These are phyloP conservation scores for Nothocercus nigrocapillus DNA, from an alignment of 2,113 vertebrate genomes.

Conservation along the genomic window DNA sequence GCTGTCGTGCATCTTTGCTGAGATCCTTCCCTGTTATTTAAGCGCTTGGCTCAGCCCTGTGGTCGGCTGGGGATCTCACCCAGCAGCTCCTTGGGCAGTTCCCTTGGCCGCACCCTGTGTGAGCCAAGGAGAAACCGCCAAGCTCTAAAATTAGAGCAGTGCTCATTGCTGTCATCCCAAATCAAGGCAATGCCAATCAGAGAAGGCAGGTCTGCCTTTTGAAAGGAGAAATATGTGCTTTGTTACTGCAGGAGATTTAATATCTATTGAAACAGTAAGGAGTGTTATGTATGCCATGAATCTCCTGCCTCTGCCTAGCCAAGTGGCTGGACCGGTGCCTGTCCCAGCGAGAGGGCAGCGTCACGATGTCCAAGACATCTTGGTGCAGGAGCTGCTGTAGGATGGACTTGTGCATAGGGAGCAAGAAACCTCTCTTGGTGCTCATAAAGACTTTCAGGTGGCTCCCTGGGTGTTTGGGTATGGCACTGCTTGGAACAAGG, in stretches of 20 bases:
- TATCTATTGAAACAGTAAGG: not conserved
- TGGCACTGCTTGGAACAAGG: not conserved
- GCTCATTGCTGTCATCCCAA: not conserved
- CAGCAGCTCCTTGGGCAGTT: not conserved
- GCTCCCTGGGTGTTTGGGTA: not conserved
- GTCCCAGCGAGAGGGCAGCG: not conserved
- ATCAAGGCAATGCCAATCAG: not conserved
- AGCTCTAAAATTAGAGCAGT: not conserved
- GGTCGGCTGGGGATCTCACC: not conserved
- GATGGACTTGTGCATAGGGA: not conserved
- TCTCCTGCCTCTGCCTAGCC: not conserved
- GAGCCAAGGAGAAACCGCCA: not conserved
- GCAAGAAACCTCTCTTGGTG: not conserved
- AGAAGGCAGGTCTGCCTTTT: not conserved
- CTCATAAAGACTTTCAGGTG: not conserved
- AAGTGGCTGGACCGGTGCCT: not conserved
- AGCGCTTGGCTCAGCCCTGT: not conserved
- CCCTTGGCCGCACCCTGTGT: fast-evolving
- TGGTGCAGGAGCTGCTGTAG: fast-evolving
- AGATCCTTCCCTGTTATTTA: not conserved
- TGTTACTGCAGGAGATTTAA: not conserved
- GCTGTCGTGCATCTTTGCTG: not conserved
- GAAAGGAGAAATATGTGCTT: not conserved
- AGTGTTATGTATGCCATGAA: fast-evolving
- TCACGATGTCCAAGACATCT: fast-evolving